Percentiles rank a stretch among this genome's conserved stretches.
These are phyloP conservation scores for Eutrigla gurnardus DNA, from an alignment of 2,797 vertebrate genomes.

Conservation along the genomic window DNA sequence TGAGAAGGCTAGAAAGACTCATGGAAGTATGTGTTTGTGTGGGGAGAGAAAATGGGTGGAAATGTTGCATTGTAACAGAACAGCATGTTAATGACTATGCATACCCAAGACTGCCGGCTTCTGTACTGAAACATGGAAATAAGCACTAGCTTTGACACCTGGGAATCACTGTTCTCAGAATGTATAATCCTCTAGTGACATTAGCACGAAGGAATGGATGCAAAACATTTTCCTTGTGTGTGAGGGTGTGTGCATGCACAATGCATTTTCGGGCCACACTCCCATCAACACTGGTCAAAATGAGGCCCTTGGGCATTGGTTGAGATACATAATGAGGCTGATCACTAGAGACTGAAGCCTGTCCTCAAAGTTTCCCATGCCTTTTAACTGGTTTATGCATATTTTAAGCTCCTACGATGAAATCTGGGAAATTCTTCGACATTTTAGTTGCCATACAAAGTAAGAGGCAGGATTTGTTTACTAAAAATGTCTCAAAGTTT, in stretches of 20 bases:
- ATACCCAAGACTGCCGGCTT: conserved; percentile 56
- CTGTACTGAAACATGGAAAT: conserved; percentile 70
- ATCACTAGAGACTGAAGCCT: conserved; percentile 52
- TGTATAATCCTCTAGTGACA: conserved; percentile 72
- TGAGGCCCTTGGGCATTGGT: conserved; percentile 77
- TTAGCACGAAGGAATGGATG: conserved; percentile 71
- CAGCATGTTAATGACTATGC: conserved; percentile 68
- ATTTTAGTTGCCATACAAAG: conserved; percentile 32
- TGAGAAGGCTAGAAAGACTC: conserved; percentile 13
- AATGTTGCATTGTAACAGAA: conserved; percentile 47
- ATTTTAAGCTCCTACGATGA: conserved; percentile 40
- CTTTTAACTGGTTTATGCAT: conserved; percentile 57
- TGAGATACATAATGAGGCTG: conserved; percentile 68
- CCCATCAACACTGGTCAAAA: conserved; percentile 70
- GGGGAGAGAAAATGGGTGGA: conserved; percentile 30
- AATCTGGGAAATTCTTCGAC: conserved; percentile 18
- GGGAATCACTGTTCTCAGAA: conserved; percentile 70
- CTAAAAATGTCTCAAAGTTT: conserved; percentile 3
- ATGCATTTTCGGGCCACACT: conserved; percentile 46
- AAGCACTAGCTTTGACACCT: conserved; percentile 68
- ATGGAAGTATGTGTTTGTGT: neutral
- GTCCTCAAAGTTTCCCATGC: conserved; percentile 41
- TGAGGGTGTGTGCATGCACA: conserved; percentile 15
- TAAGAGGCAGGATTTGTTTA: conserved; percentile 13
- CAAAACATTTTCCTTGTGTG: conserved; percentile 51